phyloP scores from a whole-genome alignment of 2,888 invertebrate genomes.

The Lydus trimaculatus region DNA sequence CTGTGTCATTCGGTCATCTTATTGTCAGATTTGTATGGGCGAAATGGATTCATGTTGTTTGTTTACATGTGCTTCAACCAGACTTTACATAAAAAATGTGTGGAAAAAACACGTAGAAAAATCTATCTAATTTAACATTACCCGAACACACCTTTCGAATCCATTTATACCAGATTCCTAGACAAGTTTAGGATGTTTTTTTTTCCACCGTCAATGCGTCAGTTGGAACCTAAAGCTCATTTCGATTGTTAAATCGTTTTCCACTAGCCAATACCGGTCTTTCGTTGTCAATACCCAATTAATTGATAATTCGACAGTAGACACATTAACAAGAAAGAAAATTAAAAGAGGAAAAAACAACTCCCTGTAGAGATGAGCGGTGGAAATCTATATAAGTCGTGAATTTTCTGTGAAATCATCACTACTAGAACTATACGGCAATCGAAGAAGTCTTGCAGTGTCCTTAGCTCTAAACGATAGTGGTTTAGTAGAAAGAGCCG shows the following conservation, averaged over 20 bases:
- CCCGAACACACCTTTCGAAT: not conserved
- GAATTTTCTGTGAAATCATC: no score
- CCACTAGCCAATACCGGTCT: slow-evolving; percentile 19
- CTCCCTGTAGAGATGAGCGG: no score
- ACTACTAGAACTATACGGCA: no score
- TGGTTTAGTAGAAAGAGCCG: no score
- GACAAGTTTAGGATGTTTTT: slow-evolving; percentile 13
- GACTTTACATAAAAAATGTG: not conserved
- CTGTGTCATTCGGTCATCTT: not conserved
- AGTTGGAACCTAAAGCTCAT: slow-evolving; percentile 26
- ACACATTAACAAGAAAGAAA: not conserved
- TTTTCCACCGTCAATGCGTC: slow-evolving; percentile 20
- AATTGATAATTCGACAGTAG: not conserved
- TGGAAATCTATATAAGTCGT: no score
- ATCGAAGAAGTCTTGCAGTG: no score
- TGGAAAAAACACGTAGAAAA: not conserved
- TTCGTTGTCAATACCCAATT: slow-evolving; percentile 12
- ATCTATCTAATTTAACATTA: not conserved
- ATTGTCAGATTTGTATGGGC: no score
- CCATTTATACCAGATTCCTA: not conserved
- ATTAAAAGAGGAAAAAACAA: not conserved
- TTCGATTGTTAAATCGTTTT: slow-evolving; percentile 31
- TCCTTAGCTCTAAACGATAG: no score
- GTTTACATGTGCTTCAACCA: slow-evolving; percentile 12
- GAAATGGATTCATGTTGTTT: no score